Base-by-base conservation (phyloP, 2,888 invertebrate species). In the Philaethria dido region DNA sequence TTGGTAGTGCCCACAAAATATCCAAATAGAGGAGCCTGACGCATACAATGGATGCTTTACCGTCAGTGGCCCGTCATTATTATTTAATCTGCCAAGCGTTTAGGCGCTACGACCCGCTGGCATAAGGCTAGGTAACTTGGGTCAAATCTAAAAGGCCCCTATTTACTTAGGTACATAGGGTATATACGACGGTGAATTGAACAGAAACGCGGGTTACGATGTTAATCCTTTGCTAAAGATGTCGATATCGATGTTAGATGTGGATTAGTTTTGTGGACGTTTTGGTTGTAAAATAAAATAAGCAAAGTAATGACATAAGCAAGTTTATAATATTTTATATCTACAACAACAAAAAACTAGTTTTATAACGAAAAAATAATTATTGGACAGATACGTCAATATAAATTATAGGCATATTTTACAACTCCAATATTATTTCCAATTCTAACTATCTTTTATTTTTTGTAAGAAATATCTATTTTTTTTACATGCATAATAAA, bases 91-190 rank as follows among this genome's bases (percentile, higher is more conserved):
- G 69, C 69, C 72, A 69, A 72, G 74, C 75, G 71, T 76, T 77
- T 74, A 72, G 75, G 73, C 73, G 74, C 73, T 69, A 71, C 72
- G 66, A 65, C 70, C 71, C 71, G 74, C n/a, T n/a, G 74, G 73
- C 73, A 72, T 70, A 71, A 75, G 75, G 73, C 76, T 78, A 77
- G 80, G 75, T 76, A 73, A 71, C 75, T 76, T 74, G 74, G 81
- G 82, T 79, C 80, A 78, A 81, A 80, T 83, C 86, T 86, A 83
- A 88, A 87, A 86, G 87, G 77, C 80, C 80, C 80, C 80, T 86
- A 88, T 89, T 74, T 88, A 88, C 86, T 74, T 74, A 62, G 65
- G 79, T 81, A 87, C 76, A 86, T 87, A 85, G 77, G 67, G 74
- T 80, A 84, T 84, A 76, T 86, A 84, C 73, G 77, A 73, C 77